Base-by-base conservation (phyloP, 2,113 vertebrate genomes). In the Psammodynastes pulverulentus region DNA sequence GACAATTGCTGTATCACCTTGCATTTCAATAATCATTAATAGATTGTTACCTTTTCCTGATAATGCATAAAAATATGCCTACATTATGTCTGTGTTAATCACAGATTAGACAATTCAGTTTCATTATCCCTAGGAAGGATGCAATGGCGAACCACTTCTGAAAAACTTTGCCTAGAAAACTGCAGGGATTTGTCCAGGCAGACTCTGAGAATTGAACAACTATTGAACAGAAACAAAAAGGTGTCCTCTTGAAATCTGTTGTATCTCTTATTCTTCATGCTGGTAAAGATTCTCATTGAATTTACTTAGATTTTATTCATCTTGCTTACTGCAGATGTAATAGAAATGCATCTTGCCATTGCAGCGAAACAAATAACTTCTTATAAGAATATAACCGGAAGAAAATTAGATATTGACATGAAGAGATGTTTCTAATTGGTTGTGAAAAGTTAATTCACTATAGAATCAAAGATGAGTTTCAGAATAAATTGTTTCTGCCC, bases 341-440 rank as follows among this genome's bases (percentile, higher is more conserved):
- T 95, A 87, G 52, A 84, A 94, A 88, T 23, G 85, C 23, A 84
- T 48, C 85, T 19, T n/a, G 67, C 94, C 84, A 91, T 56, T 88
- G 62, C 51, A 91, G 58, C 34, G 92, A 62, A 94, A 91, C 90
- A 87, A 39, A 84, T 24, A 51, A 84, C 29, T 86, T 90, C 86
- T 92, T 90, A 93, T 53, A 56, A 93, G 94, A 95, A 92, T 93
- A 89, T 89, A 93, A 94, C 51, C 90, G 29, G 93, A 93, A 93
- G 93, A 96, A 95, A 96, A 96, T 95, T 96, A 95, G 95, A 96
- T 96, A 96, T 96, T 96, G 94, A 96, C 93, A 86, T 62, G 84
- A 45, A 95, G 39, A 90, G 91, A 92, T 84, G 87, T 88, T 94
- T 94, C 86, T 96, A 93, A 95, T 95, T 95, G 90, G 46, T 91